phyloP scores from a whole-genome alignment of 2,113 vertebrate genomes.

The Stomatorhinus ivindoensis region DNA sequence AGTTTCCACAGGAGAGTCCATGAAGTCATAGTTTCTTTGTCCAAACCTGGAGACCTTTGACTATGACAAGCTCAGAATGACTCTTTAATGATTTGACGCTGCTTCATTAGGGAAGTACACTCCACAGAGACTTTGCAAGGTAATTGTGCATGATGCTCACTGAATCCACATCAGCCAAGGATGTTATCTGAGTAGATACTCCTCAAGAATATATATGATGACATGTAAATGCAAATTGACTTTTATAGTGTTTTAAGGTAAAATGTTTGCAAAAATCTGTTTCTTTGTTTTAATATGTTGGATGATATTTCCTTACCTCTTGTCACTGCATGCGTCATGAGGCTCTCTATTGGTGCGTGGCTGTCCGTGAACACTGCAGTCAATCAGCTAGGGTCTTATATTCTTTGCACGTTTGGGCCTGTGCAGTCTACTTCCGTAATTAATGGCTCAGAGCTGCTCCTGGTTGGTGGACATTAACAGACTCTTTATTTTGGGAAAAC shows the following conservation, averaged over 20 bases:
- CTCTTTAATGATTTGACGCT: slow-evolving; percentile 59
- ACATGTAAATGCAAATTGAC: background rate
- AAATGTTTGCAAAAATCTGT: background rate
- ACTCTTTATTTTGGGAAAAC: background rate
- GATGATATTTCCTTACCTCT: background rate
- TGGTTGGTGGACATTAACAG: background rate
- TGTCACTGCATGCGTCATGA: background rate
- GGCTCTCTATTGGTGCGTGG: background rate
- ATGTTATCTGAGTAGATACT: background rate
- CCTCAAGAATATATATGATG: background rate
- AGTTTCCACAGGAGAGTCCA: slow-evolving; percentile 43
- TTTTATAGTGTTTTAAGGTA: background rate
- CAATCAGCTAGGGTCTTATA: background rate
- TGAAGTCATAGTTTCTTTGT: slow-evolving; percentile 44
- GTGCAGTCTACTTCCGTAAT: background rate
- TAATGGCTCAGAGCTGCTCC: background rate
- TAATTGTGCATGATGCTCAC: slow-evolving; percentile 41
- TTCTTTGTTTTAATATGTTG: background rate
- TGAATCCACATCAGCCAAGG: slow-evolving; percentile 14
- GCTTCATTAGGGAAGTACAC: slow-evolving; percentile 51
- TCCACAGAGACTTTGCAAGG: slow-evolving; percentile 46
- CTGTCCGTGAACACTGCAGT: background rate
- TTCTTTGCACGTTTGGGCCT: background rate
- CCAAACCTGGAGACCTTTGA: slow-evolving; percentile 37
- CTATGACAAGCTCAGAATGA: slow-evolving; percentile 52